Conservation (phyloP, 2,888 invertebrate genomes). For the Eupeodes latifasciatus region DNA sequence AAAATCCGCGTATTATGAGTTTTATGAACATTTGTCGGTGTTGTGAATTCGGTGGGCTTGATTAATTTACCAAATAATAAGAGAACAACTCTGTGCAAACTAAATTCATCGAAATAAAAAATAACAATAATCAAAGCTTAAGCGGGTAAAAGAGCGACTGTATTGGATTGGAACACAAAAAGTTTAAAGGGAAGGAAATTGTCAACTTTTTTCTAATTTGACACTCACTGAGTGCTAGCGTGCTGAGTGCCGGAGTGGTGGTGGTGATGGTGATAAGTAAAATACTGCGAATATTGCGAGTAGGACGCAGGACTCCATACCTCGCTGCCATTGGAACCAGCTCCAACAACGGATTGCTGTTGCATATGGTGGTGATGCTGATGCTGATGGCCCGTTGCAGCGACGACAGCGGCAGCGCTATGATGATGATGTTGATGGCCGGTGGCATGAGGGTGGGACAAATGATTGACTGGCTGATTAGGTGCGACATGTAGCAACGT, state of each 20-base stretch:
- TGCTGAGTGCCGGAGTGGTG: conserved; percentile 84
- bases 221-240: conserved; percentile 86
- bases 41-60: too few species aligned
- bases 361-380: conserved; percentile 78
- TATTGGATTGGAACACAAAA: background rate
- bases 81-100: conserved; percentile 28
- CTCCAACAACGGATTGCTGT: conserved; percentile 83
- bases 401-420: conserved; percentile 51
- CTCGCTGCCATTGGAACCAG: conserved; percentile 86
- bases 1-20: too few species aligned
- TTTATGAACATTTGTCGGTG: too few species aligned
- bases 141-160: conserved; percentile 47
- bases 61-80: too few species aligned
- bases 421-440: conserved; percentile 80
- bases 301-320: conserved; percentile 86
- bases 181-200: conserved; percentile 3
- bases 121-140: conserved; percentile 41
- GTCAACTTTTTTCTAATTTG: conserved; percentile 77
- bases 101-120: background rate
- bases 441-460: conserved; percentile 71
- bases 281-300: conserved; percentile 88
- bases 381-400: conserved; percentile 70
- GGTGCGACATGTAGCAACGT: conserved; percentile 75
- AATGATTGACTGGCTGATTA: conserved; percentile 77
- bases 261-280: conserved; percentile 86